Evolutionary conservation across 2,888 invertebrate genomes (phyloP), one percentile per base, ranked within the genome.

Genomic region (Synanthedon formicaeformis): DNA sequence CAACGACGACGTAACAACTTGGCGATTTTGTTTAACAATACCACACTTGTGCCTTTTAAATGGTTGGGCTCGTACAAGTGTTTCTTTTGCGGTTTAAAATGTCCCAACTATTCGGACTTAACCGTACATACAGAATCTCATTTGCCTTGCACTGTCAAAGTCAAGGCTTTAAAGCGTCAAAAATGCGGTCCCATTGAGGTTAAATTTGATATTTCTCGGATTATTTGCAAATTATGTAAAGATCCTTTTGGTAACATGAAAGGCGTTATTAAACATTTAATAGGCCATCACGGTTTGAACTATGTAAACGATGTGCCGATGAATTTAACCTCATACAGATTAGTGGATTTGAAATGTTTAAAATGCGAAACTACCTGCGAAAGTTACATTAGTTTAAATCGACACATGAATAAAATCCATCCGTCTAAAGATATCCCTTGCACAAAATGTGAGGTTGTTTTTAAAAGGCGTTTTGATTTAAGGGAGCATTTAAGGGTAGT

Each of bases 11-110:
- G 63, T 56, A 60, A 57, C 55, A 66, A 64, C 51, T 60, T 71
- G 41, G 62, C 61, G 55, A 59, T 54, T 40, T 56, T 70, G 34
- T 62, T 69, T 61, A 61, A 59, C 58, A 61, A 63, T 51, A 67
- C 68, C 0, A 60, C 66, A 10, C 50, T 69, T 1, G 56, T 65
- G 53, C 71, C 71, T 8, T 71, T 71, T 54, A 63, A 64, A 58
- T 65, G 65, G 52, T 57, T 55, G n/a, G 58, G 64, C 11, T 55
- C 58, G 13, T 59, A 60, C 45, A 52, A 57, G 41, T 71, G 71
- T 55, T 60, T 61, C 50, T 64, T 59, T 60, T 71, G 69, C 56
- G 56, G 56, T 4, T 45, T 54, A 41, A 59, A 59, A 56, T 51
- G 55, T 41, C 50, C 57, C 2, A 56, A 60, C n/a, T 60, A 62